Evolutionary conservation across 1,140 invertebrate species (phyloP), one percentile per base, ranked within the genome.

Genomic region (Pygmarrhopalites habei): DNA sequence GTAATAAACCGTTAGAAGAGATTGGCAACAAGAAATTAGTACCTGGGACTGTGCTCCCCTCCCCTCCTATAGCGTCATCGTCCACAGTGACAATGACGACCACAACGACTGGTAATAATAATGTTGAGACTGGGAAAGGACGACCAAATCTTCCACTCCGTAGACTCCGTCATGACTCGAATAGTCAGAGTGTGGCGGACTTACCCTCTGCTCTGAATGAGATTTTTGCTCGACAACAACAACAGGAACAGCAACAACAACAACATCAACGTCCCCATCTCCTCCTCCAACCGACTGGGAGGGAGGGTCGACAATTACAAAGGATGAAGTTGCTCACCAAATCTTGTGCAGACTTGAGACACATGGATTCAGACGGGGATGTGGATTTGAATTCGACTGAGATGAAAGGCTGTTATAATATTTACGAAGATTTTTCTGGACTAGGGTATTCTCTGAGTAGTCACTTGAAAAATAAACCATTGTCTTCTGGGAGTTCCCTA

Each of bases 61-160:
- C n/a, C 28, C 43, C 32, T n/a, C 35, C 51, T 30, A 58, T 32
- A 72, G 71, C n/a, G 69, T 74, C 14, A 58, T 66, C 29, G 64
- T 51, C 59, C 46, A 60, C 39, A 66, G 14, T 35, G 25, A 30
- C 65, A 64, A 47, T 4, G 41, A 29, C 28, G 41, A n/a, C 5
- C 5, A 21, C 17, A 21, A 25, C 23, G n/a, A 21, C 17, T 35
- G 15, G 15, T 35, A 35, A 35, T 35, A 35, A 35, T 35, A 35
- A 5, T 35, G 15, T 5, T 35, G 15, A 35, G 5, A 35, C 5
- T 35, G 32, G 32, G 15, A 35, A 15, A 7, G 32, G 32, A 7
- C 5, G 32, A 7, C 32, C 32, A 5, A 28, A 28, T 52, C 28
- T 26, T 52, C 49, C 49, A 28, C 25, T 52, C 28, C 10, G 44